Base-by-base conservation (phyloP, 2,797 vertebrate genomes). In the Leuciscus waleckii region DNA sequence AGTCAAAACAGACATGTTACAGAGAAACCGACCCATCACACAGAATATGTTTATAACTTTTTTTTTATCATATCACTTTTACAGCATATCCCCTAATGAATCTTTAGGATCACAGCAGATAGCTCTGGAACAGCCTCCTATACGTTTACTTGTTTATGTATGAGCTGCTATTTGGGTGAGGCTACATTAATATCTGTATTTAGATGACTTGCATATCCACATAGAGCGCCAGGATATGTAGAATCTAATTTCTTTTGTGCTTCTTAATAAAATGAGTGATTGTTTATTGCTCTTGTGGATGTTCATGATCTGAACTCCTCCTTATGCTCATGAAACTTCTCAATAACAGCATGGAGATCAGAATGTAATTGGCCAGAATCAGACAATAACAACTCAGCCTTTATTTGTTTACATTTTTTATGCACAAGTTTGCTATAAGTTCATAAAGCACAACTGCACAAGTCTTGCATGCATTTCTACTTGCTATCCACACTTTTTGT, bases 401-500 rank as follows among this genome's bases (percentile, higher is more conserved):
- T 41, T 58, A 70, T 58, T 75, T 49, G 39, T 78, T 79, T 37
- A 79, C 39, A 58, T 85, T 71, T 79, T 78, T 74, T 84, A 41
- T 35, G 54, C n/a, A 65, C 35, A 14, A 51, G 69, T 77, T 82
- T 65, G 58, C 58, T 69, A 14, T 65, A 67, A 75, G 21, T 9
- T 77, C 56, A 67, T 65, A 51, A 74, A 82, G 85, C 79, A 82
- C 85, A 76, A 69, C 58, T 41, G 85, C 78, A 81, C 70, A 75
- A 56, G 35, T 58, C 19, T 82, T 76, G 69, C 85, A 86, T 81
- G 85, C 78, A 77, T 67, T 75, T 75, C 85, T 82, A 67, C 43
- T 77, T 75, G 78, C 37, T 46, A 67, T 85, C 68, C 67, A 80
- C 77, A 80, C 67, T 78, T 54, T 61, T 75, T 73, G 26, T 78